Percentiles rank a stretch among this genome's conserved stretches.
These are phyloP conservation scores for Myotis myotis DNA, from an alignment of 2,797 vertebrate species.

Conservation along the genomic window DNA sequence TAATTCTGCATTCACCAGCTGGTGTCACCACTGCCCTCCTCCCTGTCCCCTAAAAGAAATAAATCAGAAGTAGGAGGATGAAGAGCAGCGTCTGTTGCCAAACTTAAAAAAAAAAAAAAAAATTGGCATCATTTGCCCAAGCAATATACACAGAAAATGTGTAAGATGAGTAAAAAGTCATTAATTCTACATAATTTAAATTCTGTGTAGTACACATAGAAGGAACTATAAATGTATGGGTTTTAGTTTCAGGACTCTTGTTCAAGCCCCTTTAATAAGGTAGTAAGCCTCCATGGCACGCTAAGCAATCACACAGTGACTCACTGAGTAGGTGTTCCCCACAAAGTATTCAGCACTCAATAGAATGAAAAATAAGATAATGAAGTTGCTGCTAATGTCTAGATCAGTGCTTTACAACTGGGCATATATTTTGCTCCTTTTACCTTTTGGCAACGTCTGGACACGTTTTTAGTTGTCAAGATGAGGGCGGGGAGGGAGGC, in stretches of 20 bases:
- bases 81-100: background rate
- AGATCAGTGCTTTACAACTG: background rate
- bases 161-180: background rate
- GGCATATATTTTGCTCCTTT: background rate
- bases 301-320: background rate
- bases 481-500: rapidly evolving
- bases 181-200: background rate
- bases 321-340: background rate
- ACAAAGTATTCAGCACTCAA: background rate
- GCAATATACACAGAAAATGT: slow-evolving; percentile 9
- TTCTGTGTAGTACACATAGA: slow-evolving; percentile 53
- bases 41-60: background rate
- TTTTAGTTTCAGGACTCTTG: slow-evolving; percentile 53
- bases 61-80: background rate
- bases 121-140: slow-evolving; percentile 37
- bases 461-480: background rate
- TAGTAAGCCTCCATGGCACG: background rate
- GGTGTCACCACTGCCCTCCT: background rate
- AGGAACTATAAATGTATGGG: slow-evolving; percentile 50
- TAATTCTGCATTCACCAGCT: slow-evolving; percentile 53
- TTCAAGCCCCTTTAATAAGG: slow-evolving; percentile 62
- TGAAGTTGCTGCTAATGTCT: background rate
- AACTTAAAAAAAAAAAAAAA: background rate
- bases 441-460: background rate
- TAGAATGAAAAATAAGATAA: background rate